Base-by-base conservation (phyloP, 2,888 invertebrate species). In the Andrena fulva region DNA sequence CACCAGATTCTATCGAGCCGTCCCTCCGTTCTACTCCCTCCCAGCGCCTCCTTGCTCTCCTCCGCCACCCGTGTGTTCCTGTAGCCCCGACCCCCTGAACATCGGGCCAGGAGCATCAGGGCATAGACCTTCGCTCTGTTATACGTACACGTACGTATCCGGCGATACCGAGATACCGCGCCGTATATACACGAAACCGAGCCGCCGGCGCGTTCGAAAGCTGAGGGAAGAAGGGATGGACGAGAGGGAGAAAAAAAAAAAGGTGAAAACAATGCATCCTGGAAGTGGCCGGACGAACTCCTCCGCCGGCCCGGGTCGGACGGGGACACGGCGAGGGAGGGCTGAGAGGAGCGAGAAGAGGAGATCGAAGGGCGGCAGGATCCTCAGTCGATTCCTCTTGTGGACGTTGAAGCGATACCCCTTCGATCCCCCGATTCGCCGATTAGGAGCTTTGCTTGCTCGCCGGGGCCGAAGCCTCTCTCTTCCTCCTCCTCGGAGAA, bases 61-160 rank as follows among this genome's bases (percentile, higher is more conserved):
- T 68, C 24, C 54, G 63, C 56, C 54, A 31, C 35, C 68, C 66
- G 73, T 68, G 59, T 81, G 77, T 80, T 80, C 77, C 84, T 80
- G 74, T 73, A 76, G 73, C 67, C 70, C 66, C 77, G 64, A 56
- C 74, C 67, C 50, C 63, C 77, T n/a, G 80, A 73, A 85, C 80
- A 77, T 80, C 82, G 75, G 80, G 77, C 74, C 76, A 72, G 72
- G 89, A 90, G 88, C 90, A 90, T 89, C 91, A 89, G 91, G 91
- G 90, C 91, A 90, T 91, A 91, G 92, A 92, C 92, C 92, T 89
- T 84, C 86, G 81, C 82, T 88, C 87, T 85, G 86, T 86, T 84
- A 71, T 68, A 77, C 68, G 81, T 78, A 67, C 70, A 80, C 77
- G 85, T 89, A 85, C 84, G 84, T 72, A 83, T 86, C 82, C 89